These are phyloP conservation scores for Cygnus olor DNA, from an alignment of 2,797 vertebrate species.

Conservation along the genomic window DNA sequence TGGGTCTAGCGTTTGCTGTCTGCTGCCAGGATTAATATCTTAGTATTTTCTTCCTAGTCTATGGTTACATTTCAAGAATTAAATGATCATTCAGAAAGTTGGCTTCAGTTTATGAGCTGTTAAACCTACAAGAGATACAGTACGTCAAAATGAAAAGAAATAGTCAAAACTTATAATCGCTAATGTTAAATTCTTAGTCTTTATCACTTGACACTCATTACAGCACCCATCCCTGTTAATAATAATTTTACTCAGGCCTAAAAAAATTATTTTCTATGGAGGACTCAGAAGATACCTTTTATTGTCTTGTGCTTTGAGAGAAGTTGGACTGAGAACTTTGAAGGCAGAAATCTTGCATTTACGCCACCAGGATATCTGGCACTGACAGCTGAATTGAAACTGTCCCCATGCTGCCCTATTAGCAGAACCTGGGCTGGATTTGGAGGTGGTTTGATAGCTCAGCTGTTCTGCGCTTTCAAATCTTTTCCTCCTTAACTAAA, in stretches of 20 bases:
- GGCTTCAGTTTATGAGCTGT: conserved; percentile 77
- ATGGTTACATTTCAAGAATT: conserved; percentile 74
- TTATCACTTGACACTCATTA: not conserved
- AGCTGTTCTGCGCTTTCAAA: not conserved
- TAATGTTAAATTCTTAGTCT: conserved; percentile 27
- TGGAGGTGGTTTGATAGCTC: not conserved
- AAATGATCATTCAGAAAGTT: conserved; percentile 78
- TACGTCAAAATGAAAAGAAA: conserved; percentile 32
- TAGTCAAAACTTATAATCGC: conserved; percentile 12
- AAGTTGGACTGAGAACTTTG: not conserved
- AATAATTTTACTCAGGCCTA: not conserved
- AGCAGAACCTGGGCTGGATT: not conserved
- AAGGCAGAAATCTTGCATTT: not conserved
- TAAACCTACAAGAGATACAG: conserved; percentile 59
- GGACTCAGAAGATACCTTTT: not conserved
- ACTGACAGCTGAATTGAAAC: not conserved
- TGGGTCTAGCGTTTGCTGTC: conserved; percentile 54
- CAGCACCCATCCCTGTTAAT: not conserved
- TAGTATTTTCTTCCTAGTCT: conserved; percentile 52
- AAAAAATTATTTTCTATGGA: not conserved
- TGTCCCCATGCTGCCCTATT: not conserved
- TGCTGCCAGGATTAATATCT: conserved; percentile 72
- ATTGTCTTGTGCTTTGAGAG: not conserved
- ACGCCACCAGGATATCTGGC: not conserved
- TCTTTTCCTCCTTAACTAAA: not conserved